A percentile compares a stretch with the other conserved stretches of the same genome.
These are phyloP conservation scores for Cecropterus lyciades DNA, from an alignment of 1,140 invertebrate species.

Conservation along the genomic window DNA sequence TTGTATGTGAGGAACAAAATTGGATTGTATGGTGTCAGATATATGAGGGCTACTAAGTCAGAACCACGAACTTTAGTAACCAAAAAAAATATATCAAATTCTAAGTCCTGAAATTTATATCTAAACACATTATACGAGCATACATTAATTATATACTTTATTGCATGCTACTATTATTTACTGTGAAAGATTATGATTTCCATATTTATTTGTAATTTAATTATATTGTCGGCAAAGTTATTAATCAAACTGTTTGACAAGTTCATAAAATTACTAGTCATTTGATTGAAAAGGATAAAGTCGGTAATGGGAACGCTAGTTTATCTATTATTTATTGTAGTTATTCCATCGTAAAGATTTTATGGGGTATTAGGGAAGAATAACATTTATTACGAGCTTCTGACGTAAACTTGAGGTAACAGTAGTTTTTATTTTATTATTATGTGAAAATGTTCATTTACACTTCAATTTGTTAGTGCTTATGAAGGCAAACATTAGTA, in stretches of 20 bases:
- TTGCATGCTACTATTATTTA: conserved; percentile 3
- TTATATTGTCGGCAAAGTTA: conserved; percentile 17
- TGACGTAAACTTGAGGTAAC: neutral
- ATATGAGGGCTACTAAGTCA: no score
- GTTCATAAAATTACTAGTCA: conserved; percentile 21
- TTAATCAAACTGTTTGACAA: conserved; percentile 21
- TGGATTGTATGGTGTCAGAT: no score
- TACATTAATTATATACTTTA: no score
- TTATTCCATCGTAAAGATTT: conserved; percentile 4
- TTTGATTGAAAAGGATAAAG: conserved; percentile 26
- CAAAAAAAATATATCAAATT: no score
- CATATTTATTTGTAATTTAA: conserved; percentile 21
- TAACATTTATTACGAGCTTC: conserved; percentile 7
- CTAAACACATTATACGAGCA: no score
- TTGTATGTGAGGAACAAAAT: no score
- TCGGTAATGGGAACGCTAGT: conserved; percentile 4
- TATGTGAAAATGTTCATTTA: no score
- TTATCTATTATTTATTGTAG: conserved; percentile 14
- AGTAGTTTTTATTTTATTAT: no score
- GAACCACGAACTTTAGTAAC: no score
- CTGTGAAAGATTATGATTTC: conserved; percentile 23
- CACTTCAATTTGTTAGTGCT: no score
- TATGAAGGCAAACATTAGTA: no score
- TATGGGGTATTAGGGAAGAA: conserved; percentile 7
- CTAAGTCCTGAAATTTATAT: no score